Evolutionary conservation across 2,113 vertebrate species (phyloP), one percentile per base, ranked within the genome.

Genomic region (Sinocyclocheilus grahami): DNA sequence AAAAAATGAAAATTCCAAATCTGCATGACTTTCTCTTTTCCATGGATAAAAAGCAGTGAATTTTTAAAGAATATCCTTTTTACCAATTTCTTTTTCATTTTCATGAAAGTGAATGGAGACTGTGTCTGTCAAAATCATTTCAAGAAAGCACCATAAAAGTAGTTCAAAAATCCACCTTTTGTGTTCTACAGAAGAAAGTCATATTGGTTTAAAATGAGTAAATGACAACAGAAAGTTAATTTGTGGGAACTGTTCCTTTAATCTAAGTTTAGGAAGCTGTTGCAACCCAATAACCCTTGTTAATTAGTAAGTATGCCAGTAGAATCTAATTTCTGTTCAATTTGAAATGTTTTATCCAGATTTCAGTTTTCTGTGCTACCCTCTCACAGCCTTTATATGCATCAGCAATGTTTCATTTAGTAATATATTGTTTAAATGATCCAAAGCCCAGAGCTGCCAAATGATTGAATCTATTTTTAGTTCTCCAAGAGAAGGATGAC

Each of bases 361-460:
- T 74, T 42, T 42, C 20, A 42, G 18, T 74, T 46, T 72, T 74
- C 2, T 22, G 16, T 39, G 33, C 30, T 9, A 39, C 30, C 20
- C 4, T 42, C 37, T 42, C 63, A 22, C 3, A n/a, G 20, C 18
- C 67, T 71, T 46, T 22, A 22, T 22, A 42, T 46, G 37, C 37
- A 74, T 46, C 39, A 74, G 71, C 2, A 74, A 74, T 74, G 71
- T 74, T 74, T 74, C n/a, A 75, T 75, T 69, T 69, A 69, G 63
- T 67, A 14, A 27, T 67, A 27, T 16, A 30, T 67, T 67, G 63
- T 16, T 67, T 67, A 48, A 76, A 48, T 76, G 72, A 75, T 16
- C 42, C 72, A 48, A 75, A 48, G 72, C 42, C 42, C 42, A 75
- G 5, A 75, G 39, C 72, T 75, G 72, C 72, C n/a, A 76, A 27